Evolutionary conservation across 2,113 vertebrate species (phyloP), one percentile per base, ranked within the genome.

Genomic region (Odocoileus virginianus): DNA sequence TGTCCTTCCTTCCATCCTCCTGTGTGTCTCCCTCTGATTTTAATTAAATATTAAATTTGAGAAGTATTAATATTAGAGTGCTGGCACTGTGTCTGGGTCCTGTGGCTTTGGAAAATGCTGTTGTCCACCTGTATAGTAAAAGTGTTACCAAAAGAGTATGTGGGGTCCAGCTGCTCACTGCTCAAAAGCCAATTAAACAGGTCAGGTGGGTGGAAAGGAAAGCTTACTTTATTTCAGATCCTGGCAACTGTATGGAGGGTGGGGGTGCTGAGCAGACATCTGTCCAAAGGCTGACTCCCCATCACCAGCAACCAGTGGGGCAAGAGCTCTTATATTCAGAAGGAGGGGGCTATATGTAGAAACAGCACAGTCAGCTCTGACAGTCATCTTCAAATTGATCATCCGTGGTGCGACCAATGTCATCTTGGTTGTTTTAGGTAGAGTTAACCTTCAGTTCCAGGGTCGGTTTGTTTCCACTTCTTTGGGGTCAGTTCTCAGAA

Each of bases 21-120:
- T 61, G 55, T 87, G 45, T 52, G 17, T 6, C 54, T 96, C 11
- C 15, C 28, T 93, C n/a, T 36, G 74, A 54, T 76, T 84, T 60
- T 76, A n/a, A 93, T 61, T 36, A 93, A 61, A 89, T 54, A 25
- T 43, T 23, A 87, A 74, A 28, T 89, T 61, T 89, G 45, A 84
- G 28, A 52, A 78, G 45, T 76, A 23, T 83, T 76, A 61, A 30
- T 33, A 50, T n/a, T 50, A 54, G 86, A 54, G n/a, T 9, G 0
- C 28, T 17, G 4, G 9, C 6, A 43, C 17, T 43, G n/a, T 64
- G 84, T n/a, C 61, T 10, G 40, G 27, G n/a, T 88, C 85, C n/a
- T n/a, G n/a, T 33, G 10, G 15, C 30, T 64, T 55, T 45, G 30
- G 36, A 88, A 64, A 82, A 45, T 45, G 5, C 58, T 55, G 14